These are phyloP conservation scores for Grus americana DNA, from an alignment of 2,113 vertebrate genomes.

Conservation along the genomic window DNA sequence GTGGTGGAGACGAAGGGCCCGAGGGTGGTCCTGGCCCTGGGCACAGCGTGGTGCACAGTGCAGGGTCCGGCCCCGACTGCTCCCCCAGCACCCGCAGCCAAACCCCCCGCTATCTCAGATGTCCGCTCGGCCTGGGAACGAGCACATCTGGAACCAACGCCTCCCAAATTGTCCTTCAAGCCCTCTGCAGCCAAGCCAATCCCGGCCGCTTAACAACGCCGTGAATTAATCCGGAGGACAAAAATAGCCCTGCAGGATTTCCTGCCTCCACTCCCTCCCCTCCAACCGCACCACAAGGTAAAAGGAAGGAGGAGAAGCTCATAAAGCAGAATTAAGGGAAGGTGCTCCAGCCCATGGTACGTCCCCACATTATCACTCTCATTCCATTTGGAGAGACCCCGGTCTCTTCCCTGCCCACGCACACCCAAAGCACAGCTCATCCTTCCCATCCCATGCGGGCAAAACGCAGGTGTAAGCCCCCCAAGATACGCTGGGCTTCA, in stretches of 20 bases:
- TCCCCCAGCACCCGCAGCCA: not conserved
- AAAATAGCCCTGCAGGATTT: constrained; percentile 1
- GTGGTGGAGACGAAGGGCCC: not conserved
- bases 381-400: not conserved
- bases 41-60: not conserved
- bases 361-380: not conserved
- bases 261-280: not conserved
- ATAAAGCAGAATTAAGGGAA: not conserved
- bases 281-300: not conserved
- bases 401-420: not conserved
- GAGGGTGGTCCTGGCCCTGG: not conserved
- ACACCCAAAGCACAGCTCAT: not conserved
- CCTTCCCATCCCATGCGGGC: not conserved
- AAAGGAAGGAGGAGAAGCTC: not conserved
- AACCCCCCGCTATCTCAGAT: not conserved
- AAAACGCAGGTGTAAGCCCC: accelerated
- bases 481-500: accelerated
- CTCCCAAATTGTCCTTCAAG: not conserved
- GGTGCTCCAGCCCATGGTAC: not conserved
- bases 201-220: accelerated
- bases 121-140: not conserved
- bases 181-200: not conserved
- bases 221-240: not conserved
- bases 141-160: not conserved
- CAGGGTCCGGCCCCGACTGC: accelerated